Evolutionary conservation across 2,113 vertebrate genomes (phyloP).

Genomic region (Anseranas semipalmata): DNA sequence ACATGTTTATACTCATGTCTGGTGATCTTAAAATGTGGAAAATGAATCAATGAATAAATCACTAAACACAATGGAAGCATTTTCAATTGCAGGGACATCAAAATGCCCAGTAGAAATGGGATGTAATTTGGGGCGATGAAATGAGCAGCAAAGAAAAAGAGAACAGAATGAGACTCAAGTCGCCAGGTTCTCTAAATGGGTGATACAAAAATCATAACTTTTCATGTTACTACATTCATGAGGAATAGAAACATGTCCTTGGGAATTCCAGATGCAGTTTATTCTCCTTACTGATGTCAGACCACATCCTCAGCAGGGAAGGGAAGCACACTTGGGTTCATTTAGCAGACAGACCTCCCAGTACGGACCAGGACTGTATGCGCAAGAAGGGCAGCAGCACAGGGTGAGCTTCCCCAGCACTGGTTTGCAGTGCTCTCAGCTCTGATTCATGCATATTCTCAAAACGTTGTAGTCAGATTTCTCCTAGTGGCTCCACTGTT

Average conservation of each 20-base stretch:
- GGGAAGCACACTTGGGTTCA: background rate
- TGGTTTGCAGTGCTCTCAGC: background rate
- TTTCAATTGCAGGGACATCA: background rate
- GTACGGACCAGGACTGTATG: background rate
- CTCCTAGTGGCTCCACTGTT: background rate
- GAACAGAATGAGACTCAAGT: background rate
- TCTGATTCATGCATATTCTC: background rate
- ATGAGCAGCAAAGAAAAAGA: background rate
- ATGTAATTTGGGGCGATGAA: background rate
- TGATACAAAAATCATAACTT: background rate
- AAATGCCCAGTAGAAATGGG: background rate
- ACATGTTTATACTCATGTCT: background rate
- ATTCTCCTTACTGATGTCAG: background rate
- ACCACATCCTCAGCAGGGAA: background rate
- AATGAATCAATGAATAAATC: background rate
- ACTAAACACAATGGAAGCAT: background rate
- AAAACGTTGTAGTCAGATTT: background rate
- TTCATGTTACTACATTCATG: background rate
- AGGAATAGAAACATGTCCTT: background rate
- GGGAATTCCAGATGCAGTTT: background rate
- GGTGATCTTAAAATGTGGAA: background rate
- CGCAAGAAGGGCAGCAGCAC: background rate
- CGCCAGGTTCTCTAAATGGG: background rate
- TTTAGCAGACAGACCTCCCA: background rate
- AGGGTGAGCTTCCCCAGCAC: background rate